Base-by-base conservation (phyloP, 2,888 invertebrate species). In the Tryphoninae sp. region DNA sequence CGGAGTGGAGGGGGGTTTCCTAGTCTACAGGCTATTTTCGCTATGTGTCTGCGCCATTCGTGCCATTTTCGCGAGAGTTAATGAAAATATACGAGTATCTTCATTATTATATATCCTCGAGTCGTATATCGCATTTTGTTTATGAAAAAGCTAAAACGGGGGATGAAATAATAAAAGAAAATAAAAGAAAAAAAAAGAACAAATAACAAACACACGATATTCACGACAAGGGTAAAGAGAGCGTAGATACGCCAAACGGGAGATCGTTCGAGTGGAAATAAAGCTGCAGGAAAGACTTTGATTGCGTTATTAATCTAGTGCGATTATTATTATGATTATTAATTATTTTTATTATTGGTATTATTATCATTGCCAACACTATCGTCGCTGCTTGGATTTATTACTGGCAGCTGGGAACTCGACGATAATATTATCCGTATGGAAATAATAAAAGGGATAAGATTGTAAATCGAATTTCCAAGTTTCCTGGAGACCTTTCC, bases 41-140 rank as follows among this genome's bases (percentile, higher is more conserved):
- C 49, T 9, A 22, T 33, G 9, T 49, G 11, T 26, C 6, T 26
- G n/a, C 51, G 11, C 65, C 23, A 9, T 16, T 61, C 49, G 13
- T 45, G 40, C 68, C 73, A 61, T 67, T 73, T 81, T 73, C 65
- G 16, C 64, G 40, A 23, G 40, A 23, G 45, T 71, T 77, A 49
- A 72, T 62, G 62, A 68, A 64, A 71, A 80, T 67, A 67, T 61
- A 67, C 53, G 45, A 74, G 49, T 16, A 71, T 49, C 42, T 58
- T 51, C 19, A 11, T 62, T 40, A 55, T 72, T 65, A 64, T 72
- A 33, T 68, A 33, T 40, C 23, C 51, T 49, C n/a, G 11, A 42
- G 23, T 51, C 16, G 23, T 45, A 61, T 78, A 61, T 51, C 16
- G 26, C 51, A 68, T 55, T 58, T 68, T 67, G 59, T 72, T 67